These are phyloP conservation scores for Maconellicoccus hirsutus DNA, from an alignment of 1,140 invertebrate species.

Conservation along the genomic window DNA sequence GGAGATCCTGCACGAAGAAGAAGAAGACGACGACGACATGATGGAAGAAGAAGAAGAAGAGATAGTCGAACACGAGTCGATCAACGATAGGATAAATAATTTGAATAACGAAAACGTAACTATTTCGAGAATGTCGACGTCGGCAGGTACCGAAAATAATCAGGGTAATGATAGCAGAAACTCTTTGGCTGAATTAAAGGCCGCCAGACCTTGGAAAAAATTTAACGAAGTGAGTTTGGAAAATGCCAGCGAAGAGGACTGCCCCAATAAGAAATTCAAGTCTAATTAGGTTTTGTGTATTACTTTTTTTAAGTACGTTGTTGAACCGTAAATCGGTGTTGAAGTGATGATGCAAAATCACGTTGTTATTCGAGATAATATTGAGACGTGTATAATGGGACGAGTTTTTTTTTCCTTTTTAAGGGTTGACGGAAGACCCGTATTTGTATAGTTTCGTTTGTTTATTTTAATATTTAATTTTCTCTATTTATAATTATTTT, in stretches of 20 bases:
- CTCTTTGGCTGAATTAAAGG: background rate
- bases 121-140: background rate
- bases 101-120: background rate
- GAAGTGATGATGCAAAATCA: background rate
- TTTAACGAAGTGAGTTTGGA: background rate
- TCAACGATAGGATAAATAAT: background rate
- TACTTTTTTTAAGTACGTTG: no score
- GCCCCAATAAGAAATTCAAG: background rate
- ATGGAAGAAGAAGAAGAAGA: background rate
- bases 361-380: background rate
- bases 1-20: background rate
- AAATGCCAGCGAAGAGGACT: background rate
- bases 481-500: background rate
- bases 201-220: background rate
- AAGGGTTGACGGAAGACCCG: background rate
- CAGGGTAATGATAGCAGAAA: background rate
- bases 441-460: background rate
- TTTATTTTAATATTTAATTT: background rate
- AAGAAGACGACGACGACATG: constrained; percentile 18
- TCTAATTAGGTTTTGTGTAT: background rate
- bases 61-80: background rate
- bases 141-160: background rate
- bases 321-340: no score
- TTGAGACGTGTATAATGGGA: background rate
- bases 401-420: background rate